Percentiles rank a stretch among this genome's conserved stretches.
These are phyloP conservation scores for Venusia cambrica DNA, from an alignment of 2,888 invertebrate species.

Conservation along the genomic window DNA sequence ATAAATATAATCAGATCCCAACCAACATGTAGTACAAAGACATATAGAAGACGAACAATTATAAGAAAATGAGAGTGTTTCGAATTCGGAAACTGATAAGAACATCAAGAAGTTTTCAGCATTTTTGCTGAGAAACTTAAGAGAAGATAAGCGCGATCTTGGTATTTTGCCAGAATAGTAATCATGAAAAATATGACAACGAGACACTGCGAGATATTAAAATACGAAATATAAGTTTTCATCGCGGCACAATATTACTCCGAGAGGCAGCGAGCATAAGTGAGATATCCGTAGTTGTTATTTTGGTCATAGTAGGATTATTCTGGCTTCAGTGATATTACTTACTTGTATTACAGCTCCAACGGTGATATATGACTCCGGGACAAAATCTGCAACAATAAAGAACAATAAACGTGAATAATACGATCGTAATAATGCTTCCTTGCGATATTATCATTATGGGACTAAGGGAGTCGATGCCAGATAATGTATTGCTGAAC, in stretches of 20 bases:
- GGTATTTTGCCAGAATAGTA: slow-evolving; percentile 71
- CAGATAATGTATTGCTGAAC: slow-evolving; percentile 21
- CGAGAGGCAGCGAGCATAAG: slow-evolving; percentile 32
- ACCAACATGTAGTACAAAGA: too few species aligned
- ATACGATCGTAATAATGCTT: slow-evolving; percentile 14
- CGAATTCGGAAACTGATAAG: slow-evolving; percentile 1
- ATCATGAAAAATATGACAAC: slow-evolving; percentile 71
- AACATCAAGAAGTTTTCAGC: slow-evolving; percentile 23
- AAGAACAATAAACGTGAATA: slow-evolving; percentile 31
- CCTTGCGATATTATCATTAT: slow-evolving; percentile 18
- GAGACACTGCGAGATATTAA: slow-evolving; percentile 62
- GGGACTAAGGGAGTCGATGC: slow-evolving; percentile 10
- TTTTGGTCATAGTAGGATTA: slow-evolving; percentile 5
- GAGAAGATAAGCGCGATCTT: slow-evolving; percentile 71
- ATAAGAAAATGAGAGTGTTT: too few species aligned
- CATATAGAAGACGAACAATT: too few species aligned
- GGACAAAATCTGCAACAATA: slow-evolving; percentile 69
- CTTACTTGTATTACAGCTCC: slow-evolving; percentile 70
- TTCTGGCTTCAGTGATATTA: slow-evolving; percentile 21
- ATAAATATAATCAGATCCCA: too few species aligned
- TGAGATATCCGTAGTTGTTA: slow-evolving; percentile 29
- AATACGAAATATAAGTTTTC: slow-evolving; percentile 60
- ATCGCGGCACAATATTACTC: slow-evolving; percentile 46
- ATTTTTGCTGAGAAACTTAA: slow-evolving; percentile 54
- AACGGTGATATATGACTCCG: slow-evolving; percentile 75